Evolutionary conservation across 2,797 vertebrate genomes (phyloP).

Genomic region (Apodemus agrarius): DNA sequence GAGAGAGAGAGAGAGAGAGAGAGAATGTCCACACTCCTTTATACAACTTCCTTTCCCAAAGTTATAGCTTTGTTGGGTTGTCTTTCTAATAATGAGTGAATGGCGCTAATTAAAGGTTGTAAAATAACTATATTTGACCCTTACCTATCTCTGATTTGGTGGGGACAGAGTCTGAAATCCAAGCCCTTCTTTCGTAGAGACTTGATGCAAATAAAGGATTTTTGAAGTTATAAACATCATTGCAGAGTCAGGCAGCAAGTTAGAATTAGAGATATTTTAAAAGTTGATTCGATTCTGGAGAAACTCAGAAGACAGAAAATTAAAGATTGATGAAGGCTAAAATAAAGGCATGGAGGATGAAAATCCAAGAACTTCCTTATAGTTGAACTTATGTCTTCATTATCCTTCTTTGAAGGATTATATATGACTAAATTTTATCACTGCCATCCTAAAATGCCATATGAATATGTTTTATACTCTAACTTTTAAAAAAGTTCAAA

Average conservation of each 20-base stretch:
- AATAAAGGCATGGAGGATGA: neutral
- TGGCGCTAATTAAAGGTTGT: neutral
- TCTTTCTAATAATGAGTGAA: neutral
- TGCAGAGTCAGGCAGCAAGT: neutral
- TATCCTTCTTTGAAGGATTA: neutral
- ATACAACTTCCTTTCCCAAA: neutral
- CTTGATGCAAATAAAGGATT: neutral
- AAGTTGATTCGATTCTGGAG: neutral
- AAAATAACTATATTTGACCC: neutral
- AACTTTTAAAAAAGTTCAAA: neutral
- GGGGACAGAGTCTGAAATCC: neutral
- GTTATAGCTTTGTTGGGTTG: neutral
- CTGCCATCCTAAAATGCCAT: neutral
- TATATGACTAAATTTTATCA: neutral
- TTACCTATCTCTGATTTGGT: neutral
- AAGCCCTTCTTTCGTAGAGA: neutral
- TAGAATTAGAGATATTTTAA: neutral
- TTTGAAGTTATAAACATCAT: neutral
- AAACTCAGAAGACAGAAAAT: neutral
- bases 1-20: too few relatives aligned
- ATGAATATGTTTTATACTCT: neutral
- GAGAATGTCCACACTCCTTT: neutral
- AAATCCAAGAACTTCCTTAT: neutral
- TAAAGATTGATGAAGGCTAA: neutral
- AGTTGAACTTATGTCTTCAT: neutral